Evolutionary conservation across 2,113 vertebrate species (phyloP).

Genomic region (Bothrops jararaca): DNA sequence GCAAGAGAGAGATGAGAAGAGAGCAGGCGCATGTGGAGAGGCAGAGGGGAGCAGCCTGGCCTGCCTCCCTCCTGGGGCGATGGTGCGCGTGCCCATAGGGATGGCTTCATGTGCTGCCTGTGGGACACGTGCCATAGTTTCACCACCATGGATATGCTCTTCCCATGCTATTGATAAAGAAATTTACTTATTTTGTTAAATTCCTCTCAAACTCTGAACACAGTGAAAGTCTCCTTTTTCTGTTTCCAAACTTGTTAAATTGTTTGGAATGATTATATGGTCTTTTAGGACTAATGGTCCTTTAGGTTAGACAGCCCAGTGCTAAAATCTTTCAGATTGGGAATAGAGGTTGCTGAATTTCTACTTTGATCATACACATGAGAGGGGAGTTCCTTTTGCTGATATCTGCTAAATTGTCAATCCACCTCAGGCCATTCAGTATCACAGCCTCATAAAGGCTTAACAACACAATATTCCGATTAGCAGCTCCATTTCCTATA

Average conservation of each 20-base stretch:
- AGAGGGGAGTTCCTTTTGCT: too few relatives aligned
- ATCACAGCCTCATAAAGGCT: neutral
- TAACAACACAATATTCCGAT: neutral
- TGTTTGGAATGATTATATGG: neutral
- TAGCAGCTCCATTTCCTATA: neutral
- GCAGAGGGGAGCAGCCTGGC: too few relatives aligned
- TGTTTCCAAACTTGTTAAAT: neutral
- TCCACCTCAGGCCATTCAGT: neutral
- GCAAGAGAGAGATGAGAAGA: too few relatives aligned
- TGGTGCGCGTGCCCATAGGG: too few relatives aligned
- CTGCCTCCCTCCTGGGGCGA: too few relatives aligned
- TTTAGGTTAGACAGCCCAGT: neutral
- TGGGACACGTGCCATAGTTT: too few relatives aligned
- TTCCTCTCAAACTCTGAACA: neutral
- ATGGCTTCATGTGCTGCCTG: too few relatives aligned
- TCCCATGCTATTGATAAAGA: neutral
- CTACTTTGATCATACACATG: neutral
- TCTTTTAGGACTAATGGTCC: neutral
- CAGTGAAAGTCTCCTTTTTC: neutral
- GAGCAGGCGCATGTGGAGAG: too few relatives aligned
- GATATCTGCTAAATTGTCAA: too few relatives aligned
- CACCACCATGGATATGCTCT: too few relatives aligned
- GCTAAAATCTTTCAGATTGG: neutral
- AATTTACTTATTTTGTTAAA: neutral
- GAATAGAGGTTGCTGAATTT: neutral